Percentiles rank a stretch among this genome's conserved stretches.
Evolutionary conservation across 2,797 vertebrate genomes (phyloP).

Genomic region (Rhyacichthys aspro): DNA sequence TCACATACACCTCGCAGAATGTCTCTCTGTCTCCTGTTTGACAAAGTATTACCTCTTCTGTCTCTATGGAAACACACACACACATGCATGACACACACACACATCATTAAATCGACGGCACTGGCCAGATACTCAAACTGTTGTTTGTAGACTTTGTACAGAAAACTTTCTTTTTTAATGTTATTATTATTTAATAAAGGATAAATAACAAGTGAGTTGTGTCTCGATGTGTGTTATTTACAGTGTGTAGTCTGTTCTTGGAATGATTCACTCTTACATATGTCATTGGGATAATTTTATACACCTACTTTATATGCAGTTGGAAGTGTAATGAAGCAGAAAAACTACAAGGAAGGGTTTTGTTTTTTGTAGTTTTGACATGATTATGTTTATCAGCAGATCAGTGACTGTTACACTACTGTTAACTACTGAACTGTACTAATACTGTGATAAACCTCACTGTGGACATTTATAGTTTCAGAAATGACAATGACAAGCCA

Average conservation of each 20-base stretch:
- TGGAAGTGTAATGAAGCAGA: neutral
- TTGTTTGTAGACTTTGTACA: slow-evolving; percentile 99
- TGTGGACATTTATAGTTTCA: no score
- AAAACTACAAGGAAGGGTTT: neutral
- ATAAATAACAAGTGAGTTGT: slow-evolving; percentile 72
- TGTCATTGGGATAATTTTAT: no score
- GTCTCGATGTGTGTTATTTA: neutral
- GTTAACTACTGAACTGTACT: no score
- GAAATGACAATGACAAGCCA: no score
- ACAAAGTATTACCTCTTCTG: slow-evolving; percentile 86
- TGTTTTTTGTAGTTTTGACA: no score
- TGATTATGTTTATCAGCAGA: no score
- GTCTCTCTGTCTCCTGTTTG: slow-evolving; percentile 56
- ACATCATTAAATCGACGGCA: slow-evolving; percentile 59
- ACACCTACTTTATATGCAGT: no score
- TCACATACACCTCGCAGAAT: neutral
- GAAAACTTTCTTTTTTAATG: slow-evolving; percentile 89
- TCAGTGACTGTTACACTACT: no score
- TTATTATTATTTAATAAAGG: slow-evolving; percentile 97
- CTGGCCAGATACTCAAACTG: slow-evolving; percentile 84
- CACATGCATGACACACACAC: slow-evolving; percentile 20
- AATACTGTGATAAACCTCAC: no score
- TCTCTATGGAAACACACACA: slow-evolving; percentile 65
- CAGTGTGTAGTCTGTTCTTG: slow-evolving; percentile 3
- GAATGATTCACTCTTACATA: no score